Evolutionary conservation across 2,888 invertebrate genomes (phyloP).

Genomic region (Chloroclystis v-ata): DNA sequence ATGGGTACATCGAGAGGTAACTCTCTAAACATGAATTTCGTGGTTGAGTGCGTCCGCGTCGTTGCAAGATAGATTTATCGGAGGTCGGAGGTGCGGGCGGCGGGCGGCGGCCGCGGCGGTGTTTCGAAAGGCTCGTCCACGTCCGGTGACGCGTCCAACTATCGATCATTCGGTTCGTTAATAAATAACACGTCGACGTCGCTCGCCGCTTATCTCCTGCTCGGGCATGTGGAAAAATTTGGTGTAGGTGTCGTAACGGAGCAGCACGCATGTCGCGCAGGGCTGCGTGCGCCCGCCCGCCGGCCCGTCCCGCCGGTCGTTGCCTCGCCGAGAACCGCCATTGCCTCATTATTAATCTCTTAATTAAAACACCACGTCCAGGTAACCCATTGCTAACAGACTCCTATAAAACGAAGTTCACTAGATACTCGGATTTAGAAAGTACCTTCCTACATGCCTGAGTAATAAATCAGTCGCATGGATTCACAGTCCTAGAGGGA

Average conservation of each 20-base stretch:
- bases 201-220: slow-evolving; percentile 74
- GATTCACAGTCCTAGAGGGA: slow-evolving; percentile 28
- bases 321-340: slow-evolving; percentile 54
- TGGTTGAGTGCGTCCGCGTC: slow-evolving; percentile 48
- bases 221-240: slow-evolving; percentile 77
- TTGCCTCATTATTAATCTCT: slow-evolving; percentile 59
- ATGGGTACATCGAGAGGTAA: slow-evolving; percentile 1
- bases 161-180: slow-evolving; percentile 79
- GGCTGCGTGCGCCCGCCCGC: slow-evolving; percentile 65
- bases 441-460: slow-evolving; percentile 9
- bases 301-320: slow-evolving; percentile 60
- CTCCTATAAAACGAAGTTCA: slow-evolving; percentile 9
- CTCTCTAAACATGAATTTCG: slow-evolving; percentile 38
- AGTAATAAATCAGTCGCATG: slow-evolving; percentile 19
- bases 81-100: slow-evolving; percentile 46
- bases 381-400: slow-evolving; percentile 19
- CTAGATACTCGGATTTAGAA: background rate
- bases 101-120: slow-evolving; percentile 46
- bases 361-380: slow-evolving; percentile 51
- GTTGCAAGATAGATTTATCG: slow-evolving; percentile 49
- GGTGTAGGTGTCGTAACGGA: slow-evolving; percentile 77
- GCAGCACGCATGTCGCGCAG: slow-evolving; percentile 70
- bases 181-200: slow-evolving; percentile 77
- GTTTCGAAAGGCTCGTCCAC: slow-evolving; percentile 73
- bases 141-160: slow-evolving; percentile 76